These are phyloP conservation scores for Orthosia gracilis DNA, from an alignment of 2,888 invertebrate species.

Conservation along the genomic window DNA sequence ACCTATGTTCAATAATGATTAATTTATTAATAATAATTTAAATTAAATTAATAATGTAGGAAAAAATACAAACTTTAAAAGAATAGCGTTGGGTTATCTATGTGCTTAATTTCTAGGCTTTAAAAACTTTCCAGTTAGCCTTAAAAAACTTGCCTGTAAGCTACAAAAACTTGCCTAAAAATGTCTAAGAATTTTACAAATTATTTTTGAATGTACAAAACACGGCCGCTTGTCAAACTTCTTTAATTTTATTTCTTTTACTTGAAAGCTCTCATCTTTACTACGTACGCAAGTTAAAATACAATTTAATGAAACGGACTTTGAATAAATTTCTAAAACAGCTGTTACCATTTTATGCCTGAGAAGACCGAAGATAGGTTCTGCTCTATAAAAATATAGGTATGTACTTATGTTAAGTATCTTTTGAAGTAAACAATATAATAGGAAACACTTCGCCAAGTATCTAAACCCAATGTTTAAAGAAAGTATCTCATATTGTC, in stretches of 20 bases:
- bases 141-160: neutral
- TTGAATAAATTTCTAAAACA: slow-evolving; percentile 46
- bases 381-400: slow-evolving; percentile 6
- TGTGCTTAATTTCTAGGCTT: neutral
- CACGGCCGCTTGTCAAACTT: slow-evolving; percentile 10
- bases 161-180: neutral
- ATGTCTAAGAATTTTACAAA: neutral
- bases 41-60: too few relatives aligned
- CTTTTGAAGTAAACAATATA: slow-evolving; percentile 18
- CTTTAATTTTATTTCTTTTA: slow-evolving; percentile 32
- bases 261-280: slow-evolving; percentile 17
- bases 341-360: slow-evolving; percentile 41
- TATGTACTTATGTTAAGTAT: slow-evolving; percentile 1
- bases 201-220: slow-evolving; percentile 9
- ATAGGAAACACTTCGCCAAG: neutral
- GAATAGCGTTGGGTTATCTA: neutral
- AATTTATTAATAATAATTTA: too few relatives aligned
- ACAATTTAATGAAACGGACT: slow-evolving; percentile 33
- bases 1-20: slow-evolving; percentile 6
- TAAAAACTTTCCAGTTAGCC: neutral
- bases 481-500: neutral
- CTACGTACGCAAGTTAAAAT: slow-evolving; percentile 34
- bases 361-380: neutral
- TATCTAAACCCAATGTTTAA: neutral
- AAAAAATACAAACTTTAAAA: neutral